A percentile compares a stretch with the other conserved stretches of the same genome.
phyloP scores from a whole-genome alignment of 2,797 vertebrate species.

The Pseudochromis fuscus region DNA sequence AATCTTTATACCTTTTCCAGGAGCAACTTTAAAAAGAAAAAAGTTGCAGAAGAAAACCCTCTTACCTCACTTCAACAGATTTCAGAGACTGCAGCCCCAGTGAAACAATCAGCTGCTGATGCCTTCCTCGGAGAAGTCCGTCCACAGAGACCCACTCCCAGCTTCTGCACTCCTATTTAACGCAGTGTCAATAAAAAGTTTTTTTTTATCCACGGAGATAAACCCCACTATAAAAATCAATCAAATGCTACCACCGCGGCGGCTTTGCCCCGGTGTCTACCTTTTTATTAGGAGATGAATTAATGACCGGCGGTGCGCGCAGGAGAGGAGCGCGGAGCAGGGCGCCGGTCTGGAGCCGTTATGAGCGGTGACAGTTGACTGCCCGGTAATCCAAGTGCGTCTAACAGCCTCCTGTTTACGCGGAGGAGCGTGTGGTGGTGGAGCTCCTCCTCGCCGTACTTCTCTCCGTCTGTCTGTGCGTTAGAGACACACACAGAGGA shows the following conservation, averaged over 20 bases:
- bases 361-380: conserved; percentile 73
- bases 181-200: conserved; percentile 50
- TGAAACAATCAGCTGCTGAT: conserved; percentile 31
- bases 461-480: conserved; percentile 36
- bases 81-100: conserved; percentile 40
- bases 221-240: conserved; percentile 53
- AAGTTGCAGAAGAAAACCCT: conserved; percentile 17
- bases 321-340: conserved; percentile 33
- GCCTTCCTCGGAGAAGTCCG: conserved; percentile 36
- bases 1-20: background rate
- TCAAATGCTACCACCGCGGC: conserved; percentile 26
- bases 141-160: conserved; percentile 64
- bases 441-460: conserved; percentile 78
- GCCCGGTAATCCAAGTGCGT: conserved; percentile 81
- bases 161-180: conserved; percentile 70
- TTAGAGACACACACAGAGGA: conserved; percentile 55
- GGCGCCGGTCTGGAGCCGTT: conserved; percentile 59
- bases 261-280: conserved; percentile 34
- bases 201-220: conserved; percentile 52
- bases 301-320: conserved; percentile 41
- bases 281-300: conserved; percentile 33
- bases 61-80: conserved; percentile 58
- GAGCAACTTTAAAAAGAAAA: background rate
- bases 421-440: conserved; percentile 49
- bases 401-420: conserved; percentile 68